Evolutionary conservation across 2,113 vertebrate genomes (phyloP).

Genomic region (Oncorhynchus tshawytscha): DNA sequence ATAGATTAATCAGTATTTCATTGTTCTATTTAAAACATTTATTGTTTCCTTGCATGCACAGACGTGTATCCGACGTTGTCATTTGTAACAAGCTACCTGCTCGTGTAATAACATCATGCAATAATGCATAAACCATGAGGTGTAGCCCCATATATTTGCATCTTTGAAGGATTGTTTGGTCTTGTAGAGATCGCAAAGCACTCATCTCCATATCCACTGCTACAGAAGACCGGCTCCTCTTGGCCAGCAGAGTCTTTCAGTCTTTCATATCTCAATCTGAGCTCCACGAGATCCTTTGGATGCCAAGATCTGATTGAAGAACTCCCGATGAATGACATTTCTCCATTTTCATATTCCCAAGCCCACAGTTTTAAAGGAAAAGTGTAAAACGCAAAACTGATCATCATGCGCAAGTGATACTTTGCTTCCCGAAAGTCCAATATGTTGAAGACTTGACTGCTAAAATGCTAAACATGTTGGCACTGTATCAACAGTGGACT

Average conservation of each 20-base stretch:
- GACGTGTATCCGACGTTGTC: slow-evolving; percentile 5
- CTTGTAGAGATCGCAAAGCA: slow-evolving; percentile 4
- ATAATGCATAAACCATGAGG: slow-evolving; percentile 57
- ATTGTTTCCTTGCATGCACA: slow-evolving; percentile 4
- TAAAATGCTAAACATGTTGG: too few relatives aligned
- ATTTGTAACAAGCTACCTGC: slow-evolving; percentile 22
- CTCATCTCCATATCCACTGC: slow-evolving; percentile 21
- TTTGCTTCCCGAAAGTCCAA: too few relatives aligned
- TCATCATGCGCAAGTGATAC: too few relatives aligned
- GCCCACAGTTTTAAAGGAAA: neutral
- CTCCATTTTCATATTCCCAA: neutral
- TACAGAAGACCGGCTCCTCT: neutral
- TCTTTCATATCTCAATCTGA: neutral
- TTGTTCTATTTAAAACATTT: slow-evolving; percentile 12
- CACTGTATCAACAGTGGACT: too few relatives aligned
- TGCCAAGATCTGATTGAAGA: slow-evolving; percentile 3
- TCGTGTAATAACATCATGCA: slow-evolving; percentile 41
- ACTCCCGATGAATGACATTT: neutral
- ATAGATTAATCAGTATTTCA: slow-evolving; percentile 5
- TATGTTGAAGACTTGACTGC: too few relatives aligned
- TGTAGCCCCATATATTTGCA: slow-evolving; percentile 24
- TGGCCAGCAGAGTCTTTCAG: slow-evolving; percentile 4
- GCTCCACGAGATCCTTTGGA: neutral
- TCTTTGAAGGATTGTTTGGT: slow-evolving; percentile 7
- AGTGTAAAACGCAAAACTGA: too few relatives aligned